Base-by-base conservation (phyloP, 92 coral and sea anemone genomes). In the Pocillopora meandrina region DNA sequence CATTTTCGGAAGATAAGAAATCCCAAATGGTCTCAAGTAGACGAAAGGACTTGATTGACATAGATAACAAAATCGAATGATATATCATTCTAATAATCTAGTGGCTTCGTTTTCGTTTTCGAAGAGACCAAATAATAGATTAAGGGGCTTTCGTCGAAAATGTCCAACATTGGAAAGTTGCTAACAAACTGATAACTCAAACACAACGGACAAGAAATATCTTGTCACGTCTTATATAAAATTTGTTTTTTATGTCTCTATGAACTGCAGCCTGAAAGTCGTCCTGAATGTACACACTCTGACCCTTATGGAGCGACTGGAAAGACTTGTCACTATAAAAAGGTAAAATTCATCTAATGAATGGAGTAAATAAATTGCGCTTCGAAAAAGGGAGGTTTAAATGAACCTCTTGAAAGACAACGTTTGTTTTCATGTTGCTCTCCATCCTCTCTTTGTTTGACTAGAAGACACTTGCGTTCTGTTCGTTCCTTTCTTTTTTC, bases 221-320 rank as follows among this genome's bases (percentile, higher is more conserved):
- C 71, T n/a, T n/a, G n/a, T n/a, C n/a, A n/a, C n/a, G 1, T 19
- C 65, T 62, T 0, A 62, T 19, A 12, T n/a, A 20, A 19, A 11
- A n/a, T n/a, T 31, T 58, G 0, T 12, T 31, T 75, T 8, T 61
- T 10, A 31, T 15, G 12, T 36, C 14, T 19, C 21, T 10, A 55
- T 36, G 13, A 9, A 35, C 64, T 62, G 60, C 60, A 77, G 71
- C 82, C 71, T 13, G 82, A 77, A 64, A 55, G 34, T 34, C 71
- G 19, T 42, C 71, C 81, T 8, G 47, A 33, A 1, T 1, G 34
- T 56, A 55, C 71, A 35, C n/a, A 19, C 34, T 77, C 36, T 4
- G 63, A 56, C 12, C 78, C 78, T 3, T 12, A 1, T 56, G 49
- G 10, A 7, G 65, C 34, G 2, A n/a, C 15, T 47, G 78, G 17